These are phyloP conservation scores for Melolontha melolontha DNA, from an alignment of 2,888 invertebrate species.

Conservation along the genomic window DNA sequence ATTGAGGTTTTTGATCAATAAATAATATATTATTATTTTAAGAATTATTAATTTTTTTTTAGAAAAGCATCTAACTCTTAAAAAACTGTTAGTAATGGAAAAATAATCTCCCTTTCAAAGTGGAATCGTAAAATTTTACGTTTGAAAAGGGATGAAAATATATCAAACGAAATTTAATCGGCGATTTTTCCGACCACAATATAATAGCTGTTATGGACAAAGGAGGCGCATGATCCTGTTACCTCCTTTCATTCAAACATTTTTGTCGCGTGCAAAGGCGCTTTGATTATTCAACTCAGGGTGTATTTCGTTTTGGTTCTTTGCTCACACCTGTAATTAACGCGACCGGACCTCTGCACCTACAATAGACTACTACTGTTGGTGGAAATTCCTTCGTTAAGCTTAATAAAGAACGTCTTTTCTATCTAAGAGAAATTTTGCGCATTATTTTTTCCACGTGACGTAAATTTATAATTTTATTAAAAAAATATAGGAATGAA, in stretches of 20 bases:
- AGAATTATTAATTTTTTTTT: too few species aligned
- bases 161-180: conserved; percentile 16
- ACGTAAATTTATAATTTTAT: too few species aligned
- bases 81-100: too few species aligned
- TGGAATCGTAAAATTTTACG: too few species aligned
- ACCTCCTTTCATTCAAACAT: conserved; percentile 30
- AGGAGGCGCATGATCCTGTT: conserved; percentile 23
- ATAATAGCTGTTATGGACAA: conserved; percentile 11
- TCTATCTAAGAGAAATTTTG: not conserved
- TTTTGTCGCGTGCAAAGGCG: conserved; percentile 5
- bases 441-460: too few species aligned
- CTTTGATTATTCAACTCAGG: conserved; percentile 26
- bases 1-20: too few species aligned
- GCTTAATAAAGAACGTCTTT: not conserved
- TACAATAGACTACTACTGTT: not conserved
- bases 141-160: not conserved
- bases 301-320: conserved; percentile 15
- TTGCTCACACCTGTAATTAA: conserved; percentile 21
- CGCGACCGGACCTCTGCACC: not conserved
- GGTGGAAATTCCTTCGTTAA: conserved; percentile 1
- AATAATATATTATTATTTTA: too few species aligned
- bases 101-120: too few species aligned
- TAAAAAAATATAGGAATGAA: too few species aligned
- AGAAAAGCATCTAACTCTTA: too few species aligned
- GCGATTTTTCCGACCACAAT: not conserved